phyloP scores from a whole-genome alignment of 2,888 invertebrate species.

The Lepas anatifera region DNA sequence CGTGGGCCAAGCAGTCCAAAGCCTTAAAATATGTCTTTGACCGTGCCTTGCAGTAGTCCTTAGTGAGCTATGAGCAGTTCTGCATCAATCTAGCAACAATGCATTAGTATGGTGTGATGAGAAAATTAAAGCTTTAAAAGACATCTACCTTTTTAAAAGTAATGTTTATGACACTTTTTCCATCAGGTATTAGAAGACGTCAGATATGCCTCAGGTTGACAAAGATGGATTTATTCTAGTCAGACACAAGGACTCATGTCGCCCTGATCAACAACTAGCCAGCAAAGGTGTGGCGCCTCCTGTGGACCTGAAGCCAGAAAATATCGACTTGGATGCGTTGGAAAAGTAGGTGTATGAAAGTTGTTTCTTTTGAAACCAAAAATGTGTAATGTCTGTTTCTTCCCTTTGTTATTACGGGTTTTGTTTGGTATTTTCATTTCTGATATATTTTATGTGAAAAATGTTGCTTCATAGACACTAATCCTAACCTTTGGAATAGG shows the following conservation, averaged over 20 bases:
- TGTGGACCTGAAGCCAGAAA: neutral
- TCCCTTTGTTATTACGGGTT: no score
- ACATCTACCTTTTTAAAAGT: neutral
- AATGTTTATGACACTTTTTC: neutral
- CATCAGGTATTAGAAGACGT: neutral
- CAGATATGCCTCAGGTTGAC: neutral
- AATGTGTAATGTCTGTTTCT: no score
- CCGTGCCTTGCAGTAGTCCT: neutral
- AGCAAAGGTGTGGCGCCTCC: neutral
- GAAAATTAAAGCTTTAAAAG: neutral
- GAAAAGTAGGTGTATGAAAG: no score
- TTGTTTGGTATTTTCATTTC: neutral
- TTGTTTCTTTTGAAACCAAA: no score
- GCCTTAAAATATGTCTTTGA: no score
- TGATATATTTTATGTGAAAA: no score
- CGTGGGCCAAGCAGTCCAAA: no score
- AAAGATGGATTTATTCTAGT: slow-evolving; percentile 9
- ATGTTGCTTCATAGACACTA: no score
- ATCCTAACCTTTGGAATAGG: no score
- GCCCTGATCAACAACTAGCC: no score
- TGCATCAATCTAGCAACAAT: neutral
- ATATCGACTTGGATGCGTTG: no score
- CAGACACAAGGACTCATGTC: neutral
- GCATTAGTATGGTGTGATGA: neutral
- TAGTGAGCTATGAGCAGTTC: neutral